phyloP scores from a whole-genome alignment of 2,113 vertebrate genomes.

The Ginglymostoma cirratum region DNA sequence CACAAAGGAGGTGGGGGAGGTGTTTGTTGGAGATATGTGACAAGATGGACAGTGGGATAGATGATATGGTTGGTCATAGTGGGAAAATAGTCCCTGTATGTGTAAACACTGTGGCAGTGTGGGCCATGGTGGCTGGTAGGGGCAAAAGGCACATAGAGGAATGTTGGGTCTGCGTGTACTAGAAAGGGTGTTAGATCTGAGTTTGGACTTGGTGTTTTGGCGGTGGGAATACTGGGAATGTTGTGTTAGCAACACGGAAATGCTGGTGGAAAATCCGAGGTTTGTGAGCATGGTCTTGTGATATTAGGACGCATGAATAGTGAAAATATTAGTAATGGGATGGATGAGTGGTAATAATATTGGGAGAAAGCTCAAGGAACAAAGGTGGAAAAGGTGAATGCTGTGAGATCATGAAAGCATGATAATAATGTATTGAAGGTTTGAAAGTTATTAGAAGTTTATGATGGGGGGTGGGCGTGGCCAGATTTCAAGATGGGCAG shows the following conservation, averaged over 20 bases:
- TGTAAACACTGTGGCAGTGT: not conserved
- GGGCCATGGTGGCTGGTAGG: not conserved
- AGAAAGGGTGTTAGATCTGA: not conserved
- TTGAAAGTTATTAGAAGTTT: not conserved
- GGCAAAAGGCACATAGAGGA: not conserved
- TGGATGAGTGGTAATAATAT: not conserved
- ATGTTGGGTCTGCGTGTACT: not conserved
- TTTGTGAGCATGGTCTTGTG: not conserved
- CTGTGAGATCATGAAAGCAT: not conserved
- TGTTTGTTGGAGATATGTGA: not conserved
- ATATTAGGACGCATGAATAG: no score
- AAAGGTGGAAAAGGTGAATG: not conserved
- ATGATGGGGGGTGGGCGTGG: not conserved
- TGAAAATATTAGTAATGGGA: not conserved
- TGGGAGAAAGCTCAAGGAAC: not conserved
- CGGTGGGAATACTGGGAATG: not conserved
- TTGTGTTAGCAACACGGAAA: not conserved
- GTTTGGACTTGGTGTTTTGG: not conserved
- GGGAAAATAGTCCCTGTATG: not conserved
- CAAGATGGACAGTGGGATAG: not conserved
- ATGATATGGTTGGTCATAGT: not conserved
- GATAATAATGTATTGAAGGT: not conserved
- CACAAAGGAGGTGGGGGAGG: not conserved
- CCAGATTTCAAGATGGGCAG: not conserved
- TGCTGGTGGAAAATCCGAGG: not conserved